These are phyloP conservation scores for Loxodonta africana DNA, from an alignment of 2,113 vertebrate species.

Conservation along the genomic window DNA sequence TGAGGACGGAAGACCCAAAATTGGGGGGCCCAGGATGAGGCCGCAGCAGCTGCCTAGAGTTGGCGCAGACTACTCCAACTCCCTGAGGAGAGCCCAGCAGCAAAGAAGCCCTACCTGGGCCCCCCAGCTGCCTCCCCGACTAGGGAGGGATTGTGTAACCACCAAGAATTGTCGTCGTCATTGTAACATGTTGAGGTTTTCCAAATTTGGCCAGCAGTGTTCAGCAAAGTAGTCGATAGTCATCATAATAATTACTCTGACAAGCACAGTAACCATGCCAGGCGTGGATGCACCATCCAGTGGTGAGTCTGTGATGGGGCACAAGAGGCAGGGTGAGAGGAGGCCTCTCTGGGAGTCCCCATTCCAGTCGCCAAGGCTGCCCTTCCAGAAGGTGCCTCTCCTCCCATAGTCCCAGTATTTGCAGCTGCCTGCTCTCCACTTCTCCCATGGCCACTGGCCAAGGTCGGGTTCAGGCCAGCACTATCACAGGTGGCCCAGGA, in stretches of 20 bases:
- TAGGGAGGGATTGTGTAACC: constrained; percentile 40
- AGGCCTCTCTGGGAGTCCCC: neutral
- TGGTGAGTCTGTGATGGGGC: constrained; percentile 30
- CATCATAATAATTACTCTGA: neutral
- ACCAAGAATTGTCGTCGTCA: neutral
- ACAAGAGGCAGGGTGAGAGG: neutral
- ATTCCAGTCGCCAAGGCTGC: neutral
- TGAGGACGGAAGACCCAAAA: constrained; percentile 72
- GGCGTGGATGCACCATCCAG: constrained; percentile 64
- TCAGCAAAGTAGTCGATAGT: neutral
- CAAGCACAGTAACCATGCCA: neutral
- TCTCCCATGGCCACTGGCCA: neutral
- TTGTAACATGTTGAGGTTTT: neutral
- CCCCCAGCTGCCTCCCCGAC: neutral
- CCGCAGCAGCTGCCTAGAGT: constrained; percentile 69
- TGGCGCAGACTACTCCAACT: constrained; percentile 52
- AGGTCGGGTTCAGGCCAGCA: neutral
- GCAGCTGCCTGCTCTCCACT: neutral
- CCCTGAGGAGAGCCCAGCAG: neutral
- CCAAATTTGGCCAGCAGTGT: constrained; percentile 48
- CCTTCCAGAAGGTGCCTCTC: neutral
- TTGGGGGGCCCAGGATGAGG: neutral
- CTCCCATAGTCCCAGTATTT: neutral
- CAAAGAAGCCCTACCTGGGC: constrained; percentile 1
- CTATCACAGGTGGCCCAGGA: neutral